Evolutionary conservation across 53 echinoderm and acorn worm species (phyloP).

Genomic region (Holothuria leucospilota): DNA sequence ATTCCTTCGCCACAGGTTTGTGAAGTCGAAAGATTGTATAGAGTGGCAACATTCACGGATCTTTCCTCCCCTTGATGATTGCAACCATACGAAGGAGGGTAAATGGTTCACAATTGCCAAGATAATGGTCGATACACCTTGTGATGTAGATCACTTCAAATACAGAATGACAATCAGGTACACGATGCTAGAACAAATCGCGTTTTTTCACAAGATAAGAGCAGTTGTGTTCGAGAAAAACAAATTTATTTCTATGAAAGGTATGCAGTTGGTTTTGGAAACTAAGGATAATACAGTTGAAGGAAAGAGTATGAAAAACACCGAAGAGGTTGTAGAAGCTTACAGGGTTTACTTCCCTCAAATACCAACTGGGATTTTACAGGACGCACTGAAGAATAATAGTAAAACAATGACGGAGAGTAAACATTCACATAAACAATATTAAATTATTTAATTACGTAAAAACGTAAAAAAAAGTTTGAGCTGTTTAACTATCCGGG

Average conservation of each 20-base stretch:
- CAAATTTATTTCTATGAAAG: constrained; percentile 33
- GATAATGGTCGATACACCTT: not conserved
- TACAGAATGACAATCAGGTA: not conserved
- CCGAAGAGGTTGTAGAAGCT: not conserved
- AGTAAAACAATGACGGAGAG: not conserved
- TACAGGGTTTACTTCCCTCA: constrained; percentile 17
- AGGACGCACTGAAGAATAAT: not conserved
- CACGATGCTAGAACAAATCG: not conserved
- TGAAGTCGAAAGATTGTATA: not conserved
- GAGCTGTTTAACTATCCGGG: too few relatives aligned
- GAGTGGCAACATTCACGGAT: constrained; percentile 1
- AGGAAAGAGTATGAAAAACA: not conserved
- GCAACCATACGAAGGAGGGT: not conserved
- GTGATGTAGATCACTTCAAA: constrained; percentile 23
- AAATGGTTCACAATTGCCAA: constrained; percentile 22
- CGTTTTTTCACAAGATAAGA: not conserved
- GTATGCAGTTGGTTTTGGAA: constrained; percentile 7
- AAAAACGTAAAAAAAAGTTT: too few relatives aligned
- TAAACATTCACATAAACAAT: too few relatives aligned
- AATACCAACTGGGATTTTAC: not conserved
- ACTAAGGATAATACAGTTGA: too few relatives aligned
- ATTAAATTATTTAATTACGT: too few relatives aligned
- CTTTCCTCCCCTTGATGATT: not conserved
- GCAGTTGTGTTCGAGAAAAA: not conserved
- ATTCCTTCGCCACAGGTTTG: constrained; percentile 28